Base-by-base conservation (phyloP, 1,140 invertebrate species). In the Portunus trituberculatus region DNA sequence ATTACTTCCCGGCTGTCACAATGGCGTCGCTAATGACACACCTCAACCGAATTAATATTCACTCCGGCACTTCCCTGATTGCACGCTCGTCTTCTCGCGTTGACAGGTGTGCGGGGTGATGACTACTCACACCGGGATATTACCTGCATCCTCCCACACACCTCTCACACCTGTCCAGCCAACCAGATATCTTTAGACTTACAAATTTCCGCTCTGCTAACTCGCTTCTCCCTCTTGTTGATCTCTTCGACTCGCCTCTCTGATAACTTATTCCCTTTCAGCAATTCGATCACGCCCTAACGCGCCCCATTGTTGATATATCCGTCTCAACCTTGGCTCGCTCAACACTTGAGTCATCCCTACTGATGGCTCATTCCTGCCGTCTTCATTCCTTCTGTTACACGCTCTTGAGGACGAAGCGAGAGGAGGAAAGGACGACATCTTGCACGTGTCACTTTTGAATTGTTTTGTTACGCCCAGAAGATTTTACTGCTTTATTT, bases 241-340 rank as follows among this genome's bases (percentile, higher is more conserved):
- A 20, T 76, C 25, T 76, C 6, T n/a, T n/a, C n/a, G 67, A 76
- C 67, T 76, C 20, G 25, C 67, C 1, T 25, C n/a, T n/a, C 67
- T 76, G 67, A 76, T 76, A 76, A n/a, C 67, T 76, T n/a, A n/a
- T n/a, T 76, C 67, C 67, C 67, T 76, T n/a, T 76, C 67, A n/a
- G 25, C 25, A 76, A 76, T 7, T 25, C n/a, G 67, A 12, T 76
- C 67, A 76, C 67, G 67, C 67, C 67, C 67, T 76, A n/a, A 76
- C 67, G 67, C 67, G 67, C 67, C 67, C 67, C 20, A 76, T 76
- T 76, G 67, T 76, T 76, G 67, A 76, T 76, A 76, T 76, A n/a
- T 76, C 67, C 67, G 67, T 76, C 67, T 76, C 67, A 76, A 8
- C 20, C 0, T 0, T n/a, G 67, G 67, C 67, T 25, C 25, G n/a